Percentiles rank a stretch among this genome's conserved stretches.
Evolutionary conservation across 2,888 invertebrate genomes (phyloP).

Genomic region (Meiosimyza platycephala): DNA sequence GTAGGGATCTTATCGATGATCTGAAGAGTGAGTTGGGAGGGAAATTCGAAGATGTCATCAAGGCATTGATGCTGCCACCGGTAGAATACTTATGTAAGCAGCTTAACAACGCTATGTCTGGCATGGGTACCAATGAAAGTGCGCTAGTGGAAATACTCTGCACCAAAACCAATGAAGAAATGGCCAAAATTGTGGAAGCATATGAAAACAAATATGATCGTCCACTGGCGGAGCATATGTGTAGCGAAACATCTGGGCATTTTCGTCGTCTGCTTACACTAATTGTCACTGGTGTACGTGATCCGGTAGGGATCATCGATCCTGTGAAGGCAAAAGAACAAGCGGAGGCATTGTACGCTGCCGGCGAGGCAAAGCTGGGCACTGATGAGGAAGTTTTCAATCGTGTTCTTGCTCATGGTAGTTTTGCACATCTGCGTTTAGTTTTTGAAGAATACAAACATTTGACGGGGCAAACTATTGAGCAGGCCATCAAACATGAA

Average conservation of each 20-base stretch:
- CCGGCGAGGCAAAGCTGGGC: constrained; percentile 77
- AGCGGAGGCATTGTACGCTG: constrained; percentile 77
- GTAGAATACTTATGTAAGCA: constrained; percentile 79
- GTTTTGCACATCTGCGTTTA: constrained; percentile 75
- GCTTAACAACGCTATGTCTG: constrained; percentile 78
- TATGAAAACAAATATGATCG: constrained; percentile 75
- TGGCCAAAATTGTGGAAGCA: constrained; percentile 72
- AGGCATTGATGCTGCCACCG: constrained; percentile 76
- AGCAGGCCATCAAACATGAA: constrained; percentile 76
- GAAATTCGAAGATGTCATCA: constrained; percentile 78
- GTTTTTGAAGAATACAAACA: constrained; percentile 79
- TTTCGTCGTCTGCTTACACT: constrained; percentile 79
- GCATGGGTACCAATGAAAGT: constrained; percentile 79
- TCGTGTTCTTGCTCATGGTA: constrained; percentile 77
- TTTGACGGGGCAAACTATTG: constrained; percentile 76
- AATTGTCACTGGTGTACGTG: constrained; percentile 75
- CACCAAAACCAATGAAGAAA: constrained; percentile 75
- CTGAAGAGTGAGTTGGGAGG: constrained; percentile 78
- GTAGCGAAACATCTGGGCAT: constrained; percentile 81
- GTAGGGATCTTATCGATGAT: constrained; percentile 74
- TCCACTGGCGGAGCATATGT: constrained; percentile 78
- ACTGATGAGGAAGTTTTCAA: constrained; percentile 79
- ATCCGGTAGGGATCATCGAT: constrained; percentile 73
- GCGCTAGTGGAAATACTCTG: constrained; percentile 81
- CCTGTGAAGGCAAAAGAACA: constrained; percentile 74